phyloP scores from a whole-genome alignment of 2,113 vertebrate genomes.

The Arenaria interpres region DNA sequence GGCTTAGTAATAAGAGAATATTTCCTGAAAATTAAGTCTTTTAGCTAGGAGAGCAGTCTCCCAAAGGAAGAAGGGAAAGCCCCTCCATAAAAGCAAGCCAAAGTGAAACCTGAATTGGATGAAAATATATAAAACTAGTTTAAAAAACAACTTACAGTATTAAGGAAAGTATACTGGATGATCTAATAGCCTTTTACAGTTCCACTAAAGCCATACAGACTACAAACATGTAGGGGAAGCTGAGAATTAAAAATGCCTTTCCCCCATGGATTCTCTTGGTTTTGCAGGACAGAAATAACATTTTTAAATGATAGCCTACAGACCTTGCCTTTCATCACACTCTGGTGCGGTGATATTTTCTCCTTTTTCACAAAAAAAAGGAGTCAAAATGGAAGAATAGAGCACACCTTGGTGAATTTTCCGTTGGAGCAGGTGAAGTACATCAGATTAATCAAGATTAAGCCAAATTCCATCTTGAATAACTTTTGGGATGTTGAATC shows the following conservation, averaged over 20 bases:
- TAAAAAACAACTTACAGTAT: not conserved
- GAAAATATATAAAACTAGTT: not conserved
- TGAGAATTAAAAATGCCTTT: not conserved
- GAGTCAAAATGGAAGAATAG: not conserved
- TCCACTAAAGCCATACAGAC: not conserved
- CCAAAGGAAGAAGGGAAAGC: not conserved
- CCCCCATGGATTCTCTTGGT: not conserved
- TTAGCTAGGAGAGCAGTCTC: not conserved
- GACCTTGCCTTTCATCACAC: not conserved
- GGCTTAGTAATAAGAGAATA: not conserved
- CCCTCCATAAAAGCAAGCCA: not conserved
- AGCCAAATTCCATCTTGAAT: not conserved
- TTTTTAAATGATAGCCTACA: not conserved
- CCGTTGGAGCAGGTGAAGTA: not conserved
- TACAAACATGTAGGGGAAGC: not conserved
- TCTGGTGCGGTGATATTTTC: not conserved
- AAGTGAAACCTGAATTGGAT: not conserved
- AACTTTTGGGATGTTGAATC: not conserved
- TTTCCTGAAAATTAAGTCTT: not conserved
- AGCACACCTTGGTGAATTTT: not conserved
- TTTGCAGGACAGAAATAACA: not conserved
- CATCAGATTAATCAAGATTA: not conserved
- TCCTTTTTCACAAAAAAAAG: not conserved
- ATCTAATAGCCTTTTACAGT: not conserved
- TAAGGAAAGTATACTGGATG: not conserved